Base-by-base conservation (phyloP, 2,797 vertebrate genomes). In the Phalloptychus januarius region DNA sequence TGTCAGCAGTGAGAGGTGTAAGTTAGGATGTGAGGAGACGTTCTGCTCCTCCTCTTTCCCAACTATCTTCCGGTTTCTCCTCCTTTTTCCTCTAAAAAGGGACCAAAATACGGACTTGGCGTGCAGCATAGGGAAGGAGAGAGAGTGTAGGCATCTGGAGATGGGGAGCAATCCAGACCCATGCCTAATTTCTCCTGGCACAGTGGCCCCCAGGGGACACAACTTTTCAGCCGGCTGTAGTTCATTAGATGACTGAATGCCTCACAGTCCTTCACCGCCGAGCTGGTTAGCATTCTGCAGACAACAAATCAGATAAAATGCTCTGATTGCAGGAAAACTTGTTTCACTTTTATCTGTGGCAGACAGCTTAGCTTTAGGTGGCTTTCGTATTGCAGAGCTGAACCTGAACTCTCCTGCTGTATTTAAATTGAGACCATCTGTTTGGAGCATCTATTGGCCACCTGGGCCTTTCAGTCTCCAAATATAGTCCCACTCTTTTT, bases 1-100 rank as follows among this genome's bases (percentile, higher is more conserved):
- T 89, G 93, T 95, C 94, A 95, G 94, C 94, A 95, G 61, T 23
- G 74, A 89, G 89, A 92, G 89, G 91, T 94, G 91, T 88, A 91
- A 92, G 91, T 89, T 72, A 85, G 92, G 91, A 92, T 85, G 85
- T 85, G 91, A 88, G 90, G 91, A 93, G 93, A 92, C 83, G 82
- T 86, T 89, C 84, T 36, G 73, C 90, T 90, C 89, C 89, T 80
- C 90, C 87, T 82, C 61, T 73, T 75, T 58, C 74, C 73, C 74
- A 61, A 79, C 70, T 72, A 33, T 81, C 86, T 85, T 78, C 84
- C 80, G 87, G 75, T 77, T 79, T 63, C 89, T 85, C 86, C 78
- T 89, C 85, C 83, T 82, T 78, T 87, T 88, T 85, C 79, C 83
- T 89, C 79, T 90, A 81, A 86, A 31, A 86, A 89, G 85, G 86